These are phyloP conservation scores for Malacoraja senta DNA, from an alignment of 2,797 vertebrate genomes.

Conservation along the genomic window DNA sequence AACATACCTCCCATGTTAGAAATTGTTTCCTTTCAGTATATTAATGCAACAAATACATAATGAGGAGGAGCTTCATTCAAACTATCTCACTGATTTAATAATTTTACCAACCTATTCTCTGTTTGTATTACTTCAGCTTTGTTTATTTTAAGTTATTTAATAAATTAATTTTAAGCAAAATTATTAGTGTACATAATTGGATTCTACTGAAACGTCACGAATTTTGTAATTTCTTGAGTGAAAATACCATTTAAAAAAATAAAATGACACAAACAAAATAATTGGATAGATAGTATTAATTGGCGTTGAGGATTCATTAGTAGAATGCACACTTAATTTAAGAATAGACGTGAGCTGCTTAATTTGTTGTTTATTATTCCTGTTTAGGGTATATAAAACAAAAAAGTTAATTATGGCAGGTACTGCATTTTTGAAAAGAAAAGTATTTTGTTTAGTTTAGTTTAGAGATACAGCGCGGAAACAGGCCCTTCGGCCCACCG, in stretches of 20 bases:
- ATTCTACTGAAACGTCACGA: not conserved
- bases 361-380: not conserved
- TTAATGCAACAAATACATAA: not conserved
- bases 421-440: not conserved
- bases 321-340: not conserved
- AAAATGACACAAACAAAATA: not conserved
- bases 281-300: not conserved
- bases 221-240: not conserved
- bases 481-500: no score
- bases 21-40: not conserved
- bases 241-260: not conserved
- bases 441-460: no score
- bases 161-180: not conserved
- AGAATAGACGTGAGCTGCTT: not conserved
- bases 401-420: not conserved
- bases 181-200: not conserved
- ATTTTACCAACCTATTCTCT: not conserved
- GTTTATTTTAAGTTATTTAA: not conserved
- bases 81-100: not conserved
- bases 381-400: not conserved
- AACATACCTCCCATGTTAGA: not conserved
- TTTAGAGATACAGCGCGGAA: no score
- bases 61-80: not conserved
- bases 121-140: not conserved
- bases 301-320: not conserved